Base-by-base conservation (phyloP, 1,140 invertebrate genomes). In the Ridgeia piscesae region DNA sequence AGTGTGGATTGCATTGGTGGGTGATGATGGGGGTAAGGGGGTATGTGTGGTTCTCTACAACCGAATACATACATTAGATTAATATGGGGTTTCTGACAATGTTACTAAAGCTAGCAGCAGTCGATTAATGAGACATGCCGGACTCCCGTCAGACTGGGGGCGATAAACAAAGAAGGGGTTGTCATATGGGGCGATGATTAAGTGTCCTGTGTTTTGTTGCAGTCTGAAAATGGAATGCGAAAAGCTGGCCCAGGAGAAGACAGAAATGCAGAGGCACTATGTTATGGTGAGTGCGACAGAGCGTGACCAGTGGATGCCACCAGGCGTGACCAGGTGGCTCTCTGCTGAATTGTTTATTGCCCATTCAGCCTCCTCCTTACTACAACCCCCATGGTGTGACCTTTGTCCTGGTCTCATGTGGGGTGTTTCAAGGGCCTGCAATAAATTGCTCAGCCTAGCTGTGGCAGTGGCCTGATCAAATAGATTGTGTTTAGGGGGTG, bases 241-340 rank as follows among this genome's bases (percentile, higher is more conserved):
- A 96, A 99, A 99, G 97, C 96, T 99, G 96, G 98, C 98, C 94
- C 98, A 97, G 96, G 98, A 99, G 97, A 99, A 99, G 97, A 99
- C 98, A 96, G 98, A 99, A 97, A 99, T 99, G 97, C 98, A 99
- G 96, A 97, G 98, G 96, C 98, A 99, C 97, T 99, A 99, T 96
- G 98, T 99, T 95, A 99, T 99, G 98, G 93, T 93, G 48, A 34
- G 92, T 89, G 27, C n/a, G 27, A 4, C 27, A 21, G 27, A 27
- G 33, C 33, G 34, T 34, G 89, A 34, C 35, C 58, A 21, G 17
- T 21, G 58, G 17, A 21, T 77, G 58, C 58, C 11, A 21, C 27
- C 58, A 77, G 58, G 11, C 58, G 27, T 21, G 58, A 77, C 58
- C 4, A 27, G 58, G 58, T 77, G 58, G 58, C 58, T 77, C 58